Conservation (phyloP, 2,113 vertebrate species). For the Daphoenositta chrysoptera region DNA sequence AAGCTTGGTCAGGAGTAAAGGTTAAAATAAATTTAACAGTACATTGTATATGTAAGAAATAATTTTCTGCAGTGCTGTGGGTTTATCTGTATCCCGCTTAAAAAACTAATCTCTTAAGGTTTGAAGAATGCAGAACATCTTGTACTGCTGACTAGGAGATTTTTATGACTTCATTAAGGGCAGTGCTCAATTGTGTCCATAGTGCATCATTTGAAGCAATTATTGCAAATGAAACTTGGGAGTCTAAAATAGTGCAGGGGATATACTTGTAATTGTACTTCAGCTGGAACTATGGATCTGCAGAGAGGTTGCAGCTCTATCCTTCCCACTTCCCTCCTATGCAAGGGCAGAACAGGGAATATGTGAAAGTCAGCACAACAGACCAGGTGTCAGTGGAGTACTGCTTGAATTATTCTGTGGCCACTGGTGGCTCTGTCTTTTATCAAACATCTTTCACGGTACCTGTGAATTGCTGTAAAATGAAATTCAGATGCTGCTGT, state of each 20-base stretch:
- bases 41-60: not conserved
- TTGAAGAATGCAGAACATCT: not conserved
- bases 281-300: not conserved
- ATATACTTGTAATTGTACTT: not conserved
- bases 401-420: not conserved
- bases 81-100: not conserved
- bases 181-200: not conserved
- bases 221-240: not conserved
- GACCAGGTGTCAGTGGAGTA: not conserved
- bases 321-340: not conserved
- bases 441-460: not conserved
- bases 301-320: not conserved
- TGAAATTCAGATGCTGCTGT: not conserved
- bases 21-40: slow-evolving; percentile 1
- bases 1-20: slow-evolving; percentile 34
- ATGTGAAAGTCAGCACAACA: not conserved
- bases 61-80: not conserved
- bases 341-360: not conserved
- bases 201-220: slow-evolving; percentile 18
- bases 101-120: slow-evolving; percentile 6
- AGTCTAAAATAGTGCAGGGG: not conserved
- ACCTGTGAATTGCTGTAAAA: not conserved
- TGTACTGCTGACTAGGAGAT: not conserved
- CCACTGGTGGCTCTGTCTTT: not conserved
- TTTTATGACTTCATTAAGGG: slow-evolving; percentile 30